Evolutionary conservation across 2,888 invertebrate genomes (phyloP), one percentile per base, ranked within the genome.

Genomic region (Meandrusa payeni): DNA sequence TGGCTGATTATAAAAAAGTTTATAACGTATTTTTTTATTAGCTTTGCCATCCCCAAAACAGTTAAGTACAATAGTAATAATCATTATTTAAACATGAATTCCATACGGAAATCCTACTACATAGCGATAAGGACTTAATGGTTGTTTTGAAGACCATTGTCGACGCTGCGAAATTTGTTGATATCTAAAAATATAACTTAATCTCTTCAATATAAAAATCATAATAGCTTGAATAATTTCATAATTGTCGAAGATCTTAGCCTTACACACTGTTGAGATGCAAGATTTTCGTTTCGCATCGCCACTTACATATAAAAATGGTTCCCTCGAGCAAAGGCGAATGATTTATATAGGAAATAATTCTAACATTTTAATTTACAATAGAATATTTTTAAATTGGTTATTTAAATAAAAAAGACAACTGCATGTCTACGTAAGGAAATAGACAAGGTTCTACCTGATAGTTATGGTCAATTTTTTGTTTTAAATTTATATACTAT

Each of bases 311-410:
- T 20, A 42, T 44, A 50, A 27, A 37, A 11, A 20, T 20, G 32
- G 50, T 51, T 47, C 12, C 41, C 40, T 32, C 2, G 5, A 48
- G 51, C 43, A 49, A 54, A 48, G 48, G 43, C 41, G 45, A 9
- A 9, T 15, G 9, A 9, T n/a, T 9, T 9, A 20, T 1, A 2
- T 13, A 13, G 23, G 9, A 13, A 22, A 33, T 2, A 34, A 24
- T 23, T 15, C 4, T 17, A 3, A 19, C n/a, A 7, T 3, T 3
- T 23, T 17, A 19, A 31, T 19, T 17, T 15, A n/a, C n/a, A n/a
- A n/a, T n/a, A n/a, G n/a, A n/a, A n/a, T n/a, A n/a, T n/a, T n/a
- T n/a, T n/a, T n/a, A n/a, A n/a, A n/a, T n/a, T n/a, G n/a, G n/a
- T n/a, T n/a, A n/a, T n/a, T n/a, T n/a, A n/a, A n/a, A n/a, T n/a